Percentiles rank a stretch among this genome's conserved stretches.
These are phyloP conservation scores for Eulithis prunata DNA, from an alignment of 2,888 invertebrate species.

Conservation along the genomic window DNA sequence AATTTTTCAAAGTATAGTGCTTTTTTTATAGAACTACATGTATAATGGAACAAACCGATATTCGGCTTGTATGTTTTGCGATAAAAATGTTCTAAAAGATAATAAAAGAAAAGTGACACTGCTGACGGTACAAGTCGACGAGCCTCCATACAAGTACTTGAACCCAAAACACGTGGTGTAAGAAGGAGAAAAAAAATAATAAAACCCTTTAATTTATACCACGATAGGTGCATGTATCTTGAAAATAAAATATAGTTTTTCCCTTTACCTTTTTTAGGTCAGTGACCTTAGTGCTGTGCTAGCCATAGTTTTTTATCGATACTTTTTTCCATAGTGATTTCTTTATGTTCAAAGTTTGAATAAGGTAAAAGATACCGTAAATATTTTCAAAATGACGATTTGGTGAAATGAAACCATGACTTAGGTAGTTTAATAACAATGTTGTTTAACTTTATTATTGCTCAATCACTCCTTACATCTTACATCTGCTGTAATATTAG, in stretches of 20 bases:
- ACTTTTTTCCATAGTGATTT: neutral
- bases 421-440: too few species aligned
- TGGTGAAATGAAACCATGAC: too few species aligned
- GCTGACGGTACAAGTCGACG: conserved; percentile 63
- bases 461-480: too few species aligned
- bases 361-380: too few species aligned
- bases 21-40: too few species aligned
- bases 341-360: too few species aligned
- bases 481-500: too few species aligned
- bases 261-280: conserved; percentile 75
- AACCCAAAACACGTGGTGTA: conserved; percentile 75
- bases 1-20: too few species aligned
- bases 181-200: conserved; percentile 78
- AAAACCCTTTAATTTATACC: conserved; percentile 83
- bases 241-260: conserved; percentile 81
- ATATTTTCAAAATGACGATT: neutral
- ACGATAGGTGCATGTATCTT: conserved; percentile 82
- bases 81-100: conserved; percentile 13
- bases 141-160: conserved; percentile 58
- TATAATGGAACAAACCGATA: too few species aligned
- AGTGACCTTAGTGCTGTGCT: conserved; percentile 74
- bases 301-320: conserved; percentile 11
- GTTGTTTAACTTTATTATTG: too few species aligned
- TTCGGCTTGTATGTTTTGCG: too few species aligned
- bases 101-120: conserved; percentile 47